Conservation (phyloP, 1,140 invertebrate species). For the Pseudobourletiella spinata region DNA sequence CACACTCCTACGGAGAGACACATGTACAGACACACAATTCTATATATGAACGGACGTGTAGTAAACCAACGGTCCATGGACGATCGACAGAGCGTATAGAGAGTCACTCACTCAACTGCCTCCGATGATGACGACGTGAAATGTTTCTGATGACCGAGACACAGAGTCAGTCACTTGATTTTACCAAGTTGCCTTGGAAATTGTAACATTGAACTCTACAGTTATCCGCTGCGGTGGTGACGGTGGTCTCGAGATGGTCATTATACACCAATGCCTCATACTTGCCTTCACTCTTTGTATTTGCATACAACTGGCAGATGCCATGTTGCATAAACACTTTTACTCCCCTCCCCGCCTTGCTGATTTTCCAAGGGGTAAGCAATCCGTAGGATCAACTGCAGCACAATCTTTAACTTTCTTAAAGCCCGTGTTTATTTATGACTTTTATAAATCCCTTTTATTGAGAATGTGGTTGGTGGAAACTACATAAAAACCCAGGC, state of each 20-base stretch:
- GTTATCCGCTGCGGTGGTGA: background rate
- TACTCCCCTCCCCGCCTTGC: background rate
- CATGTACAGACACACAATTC: no score
- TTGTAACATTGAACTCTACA: conserved; percentile 1
- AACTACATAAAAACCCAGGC: no score
- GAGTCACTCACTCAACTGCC: conserved; percentile 13
- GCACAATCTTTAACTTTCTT: no score
- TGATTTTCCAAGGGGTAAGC: no score
- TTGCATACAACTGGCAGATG: no score
- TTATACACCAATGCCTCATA: background rate
- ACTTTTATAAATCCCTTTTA: no score
- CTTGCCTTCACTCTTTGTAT: background rate
- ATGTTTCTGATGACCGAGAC: conserved; percentile 11
- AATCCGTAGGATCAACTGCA: no score
- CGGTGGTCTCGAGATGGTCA: background rate
- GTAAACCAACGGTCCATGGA: conserved; percentile 21
- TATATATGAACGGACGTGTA: background rate
- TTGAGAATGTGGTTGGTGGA: no score
- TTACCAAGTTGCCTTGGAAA: background rate
- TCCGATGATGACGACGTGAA: conserved; percentile 13
- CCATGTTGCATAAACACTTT: background rate
- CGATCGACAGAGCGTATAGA: conserved; percentile 26
- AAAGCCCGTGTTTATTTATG: no score
- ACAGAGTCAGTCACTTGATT: background rate
- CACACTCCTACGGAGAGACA: no score